Conservation (phyloP, 1,140 invertebrate genomes). For the Eulimnadia texana region DNA sequence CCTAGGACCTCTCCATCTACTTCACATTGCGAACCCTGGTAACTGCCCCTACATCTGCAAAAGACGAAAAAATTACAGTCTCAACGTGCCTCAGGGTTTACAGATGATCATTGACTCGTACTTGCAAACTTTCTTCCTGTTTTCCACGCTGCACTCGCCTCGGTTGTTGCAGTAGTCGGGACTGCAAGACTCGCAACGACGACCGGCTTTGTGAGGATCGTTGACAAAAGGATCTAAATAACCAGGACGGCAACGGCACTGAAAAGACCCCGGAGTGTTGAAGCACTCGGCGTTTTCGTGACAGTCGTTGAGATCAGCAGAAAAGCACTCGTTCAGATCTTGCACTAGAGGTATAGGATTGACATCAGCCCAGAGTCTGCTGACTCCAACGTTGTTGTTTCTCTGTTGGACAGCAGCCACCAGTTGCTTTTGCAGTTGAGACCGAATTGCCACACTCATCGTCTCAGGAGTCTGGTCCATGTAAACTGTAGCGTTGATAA, state of each 20-base stretch:
- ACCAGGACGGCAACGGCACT: constrained; percentile 64
- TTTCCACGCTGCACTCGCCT: constrained; percentile 60
- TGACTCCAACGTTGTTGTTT: constrained; percentile 72
- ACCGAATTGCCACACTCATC: constrained; percentile 39
- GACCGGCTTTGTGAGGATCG: constrained; percentile 44
- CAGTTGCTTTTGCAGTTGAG: constrained; percentile 64
- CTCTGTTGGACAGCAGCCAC: constrained; percentile 63
- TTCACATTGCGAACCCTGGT: constrained; percentile 74
- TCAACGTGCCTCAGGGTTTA: too few species aligned
- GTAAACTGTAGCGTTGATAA: constrained; percentile 68
- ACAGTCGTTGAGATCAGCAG: constrained; percentile 78
- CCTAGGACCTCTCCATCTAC: constrained; percentile 80
- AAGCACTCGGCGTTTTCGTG: constrained; percentile 63
- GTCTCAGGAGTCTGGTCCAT: constrained; percentile 56
- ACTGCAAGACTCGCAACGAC: constrained; percentile 55
- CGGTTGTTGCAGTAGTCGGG: constrained; percentile 59
- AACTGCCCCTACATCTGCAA: constrained; percentile 60
- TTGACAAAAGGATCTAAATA: constrained; percentile 56
- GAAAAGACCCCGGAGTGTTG: constrained; percentile 80
- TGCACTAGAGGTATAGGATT: constrained; percentile 54
- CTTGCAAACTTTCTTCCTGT: constrained; percentile 61
- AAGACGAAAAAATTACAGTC: too few species aligned
- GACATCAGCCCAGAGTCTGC: constrained; percentile 64
- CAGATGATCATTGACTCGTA: too few species aligned
- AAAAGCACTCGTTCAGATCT: constrained; percentile 83